phyloP scores from a whole-genome alignment of 1,140 invertebrate genomes.

The Heliconius eleuchia region DNA sequence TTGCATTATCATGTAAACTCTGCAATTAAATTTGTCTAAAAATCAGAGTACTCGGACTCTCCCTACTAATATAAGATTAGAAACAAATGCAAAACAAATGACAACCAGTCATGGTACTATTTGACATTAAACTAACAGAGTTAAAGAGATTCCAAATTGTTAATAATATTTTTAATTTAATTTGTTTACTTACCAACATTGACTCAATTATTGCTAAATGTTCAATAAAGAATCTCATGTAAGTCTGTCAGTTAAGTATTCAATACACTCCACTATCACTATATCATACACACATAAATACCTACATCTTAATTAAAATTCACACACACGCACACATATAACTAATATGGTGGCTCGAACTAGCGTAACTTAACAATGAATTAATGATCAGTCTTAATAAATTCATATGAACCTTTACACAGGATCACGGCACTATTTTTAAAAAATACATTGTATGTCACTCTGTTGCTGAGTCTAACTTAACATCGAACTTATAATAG shows the following conservation, averaged over 20 bases:
- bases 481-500: conserved; percentile 51
- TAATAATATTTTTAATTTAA: conserved; percentile 24
- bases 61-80: conserved; percentile 22
- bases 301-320: conserved; percentile 57
- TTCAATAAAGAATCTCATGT: conserved; percentile 53
- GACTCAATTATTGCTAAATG: conserved; percentile 58
- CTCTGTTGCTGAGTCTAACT: conserved; percentile 77
- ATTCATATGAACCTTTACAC: conserved; percentile 55
- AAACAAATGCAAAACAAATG: conserved; percentile 49
- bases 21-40: conserved; percentile 29
- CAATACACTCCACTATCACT: conserved; percentile 45
- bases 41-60: background rate
- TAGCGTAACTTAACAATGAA: conserved; percentile 79
- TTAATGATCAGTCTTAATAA: conserved; percentile 80
- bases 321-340: conserved; percentile 62
- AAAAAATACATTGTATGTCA: conserved; percentile 57
- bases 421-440: conserved; percentile 60
- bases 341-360: conserved; percentile 70
- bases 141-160: conserved; percentile 52
- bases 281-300: conserved; percentile 62
- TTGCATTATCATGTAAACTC: conserved; percentile 12
- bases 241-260: conserved; percentile 46
- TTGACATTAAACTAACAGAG: conserved; percentile 45
- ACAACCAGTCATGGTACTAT: conserved; percentile 32
- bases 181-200: conserved; percentile 45